These are phyloP conservation scores for Scomber japonicus DNA, from an alignment of 2,113 vertebrate genomes.

Conservation along the genomic window DNA sequence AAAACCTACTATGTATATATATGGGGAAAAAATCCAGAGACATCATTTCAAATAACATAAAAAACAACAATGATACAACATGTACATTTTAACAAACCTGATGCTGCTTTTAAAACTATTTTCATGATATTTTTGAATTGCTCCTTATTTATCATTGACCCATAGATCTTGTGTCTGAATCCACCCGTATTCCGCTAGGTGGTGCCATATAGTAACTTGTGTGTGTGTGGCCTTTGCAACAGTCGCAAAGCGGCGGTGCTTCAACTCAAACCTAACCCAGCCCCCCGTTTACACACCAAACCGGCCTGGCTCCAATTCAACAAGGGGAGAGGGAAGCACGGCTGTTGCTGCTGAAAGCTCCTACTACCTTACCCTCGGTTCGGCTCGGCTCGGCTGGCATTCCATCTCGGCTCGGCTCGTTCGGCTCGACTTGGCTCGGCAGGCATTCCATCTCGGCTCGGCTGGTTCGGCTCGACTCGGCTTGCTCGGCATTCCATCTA, in stretches of 20 bases:
- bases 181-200: constrained; percentile 13
- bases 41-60: no score
- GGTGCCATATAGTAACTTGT: constrained; percentile 37
- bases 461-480: background rate
- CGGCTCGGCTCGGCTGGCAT: no score
- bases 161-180: background rate
- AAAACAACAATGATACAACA: no score
- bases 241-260: constrained; percentile 65
- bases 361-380: background rate
- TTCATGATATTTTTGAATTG: no score
- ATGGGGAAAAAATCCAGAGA: no score
- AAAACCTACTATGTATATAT: no score
- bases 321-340: constrained; percentile 66
- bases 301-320: constrained; percentile 67
- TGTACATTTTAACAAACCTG: no score
- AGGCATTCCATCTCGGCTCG: no score
- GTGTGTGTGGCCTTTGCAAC: constrained; percentile 6
- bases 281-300: constrained; percentile 75
- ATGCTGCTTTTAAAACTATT: no score
- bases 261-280: constrained; percentile 61
- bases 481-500: no score
- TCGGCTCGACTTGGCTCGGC: background rate
- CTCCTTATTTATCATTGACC: no score
- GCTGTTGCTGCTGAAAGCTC: constrained; percentile 52
- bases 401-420: no score